Percentiles rank a stretch among this genome's conserved stretches.
Evolutionary conservation across 1,140 invertebrate species (phyloP).

Genomic region (Pogonomyrmex californicus): DNA sequence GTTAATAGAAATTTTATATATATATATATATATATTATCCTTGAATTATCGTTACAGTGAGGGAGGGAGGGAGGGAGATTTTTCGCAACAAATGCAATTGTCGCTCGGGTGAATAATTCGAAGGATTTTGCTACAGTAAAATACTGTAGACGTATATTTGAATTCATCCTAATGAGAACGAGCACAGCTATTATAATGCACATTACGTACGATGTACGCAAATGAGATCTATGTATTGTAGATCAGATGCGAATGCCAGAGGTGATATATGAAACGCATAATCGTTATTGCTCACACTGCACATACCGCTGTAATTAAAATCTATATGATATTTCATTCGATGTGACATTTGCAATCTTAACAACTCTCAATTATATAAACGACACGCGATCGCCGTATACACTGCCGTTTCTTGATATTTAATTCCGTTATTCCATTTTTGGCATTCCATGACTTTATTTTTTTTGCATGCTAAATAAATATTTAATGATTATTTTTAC

Average conservation of each 20-base stretch:
- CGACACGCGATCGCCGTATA: neutral
- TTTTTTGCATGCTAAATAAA: neutral
- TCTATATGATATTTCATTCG: neutral
- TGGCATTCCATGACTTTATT: slow-evolving; percentile 1
- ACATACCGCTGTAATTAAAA: slow-evolving; percentile 19
- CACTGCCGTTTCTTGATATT: neutral
- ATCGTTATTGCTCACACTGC: neutral
- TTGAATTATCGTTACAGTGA: slow-evolving; percentile 24
- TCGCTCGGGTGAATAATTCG: slow-evolving; percentile 1
- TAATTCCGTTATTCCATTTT: neutral
- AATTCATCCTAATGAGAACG: neutral
- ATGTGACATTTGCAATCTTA: neutral
- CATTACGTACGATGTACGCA: neutral
- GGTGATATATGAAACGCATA: neutral
- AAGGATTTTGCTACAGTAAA: slow-evolving; percentile 3
- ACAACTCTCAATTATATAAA: neutral
- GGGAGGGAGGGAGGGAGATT: neutral
- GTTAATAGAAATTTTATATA: neutral
- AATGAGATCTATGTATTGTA: neutral
- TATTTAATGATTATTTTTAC: slow-evolving; percentile 15
- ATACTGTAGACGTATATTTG: neutral
- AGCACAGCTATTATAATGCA: neutral
- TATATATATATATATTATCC: neutral
- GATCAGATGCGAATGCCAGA: slow-evolving; percentile 25
- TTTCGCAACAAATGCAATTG: slow-evolving; percentile 2